phyloP scores from a whole-genome alignment of 2,888 invertebrate species.

The Aleiodes leptofemur region DNA sequence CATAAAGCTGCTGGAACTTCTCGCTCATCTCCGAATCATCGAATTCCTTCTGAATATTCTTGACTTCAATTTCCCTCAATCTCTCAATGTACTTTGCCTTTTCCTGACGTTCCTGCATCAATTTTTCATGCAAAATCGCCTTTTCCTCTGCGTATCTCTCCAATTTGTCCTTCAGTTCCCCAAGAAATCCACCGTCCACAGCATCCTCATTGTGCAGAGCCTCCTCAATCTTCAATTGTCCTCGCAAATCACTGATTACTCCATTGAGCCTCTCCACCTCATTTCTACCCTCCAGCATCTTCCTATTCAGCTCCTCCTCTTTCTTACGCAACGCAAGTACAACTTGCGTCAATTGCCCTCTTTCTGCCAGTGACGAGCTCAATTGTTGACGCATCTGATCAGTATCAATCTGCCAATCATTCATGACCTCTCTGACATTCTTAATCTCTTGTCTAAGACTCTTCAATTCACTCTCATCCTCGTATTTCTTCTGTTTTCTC shows the following conservation, averaged over 20 bases:
- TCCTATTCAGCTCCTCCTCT: slow-evolving; percentile 80
- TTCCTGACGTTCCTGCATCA: slow-evolving; percentile 63
- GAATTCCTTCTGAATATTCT: slow-evolving; percentile 47
- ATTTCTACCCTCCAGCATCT: slow-evolving; percentile 66
- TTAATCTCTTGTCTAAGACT: slow-evolving; percentile 63
- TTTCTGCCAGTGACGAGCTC: slow-evolving; percentile 59
- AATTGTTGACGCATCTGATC: slow-evolving; percentile 63
- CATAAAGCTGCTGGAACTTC: slow-evolving; percentile 79
- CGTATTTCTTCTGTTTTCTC: slow-evolving; percentile 61
- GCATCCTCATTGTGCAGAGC: background rate
- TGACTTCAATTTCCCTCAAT: slow-evolving; percentile 59
- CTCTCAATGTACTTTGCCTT: slow-evolving; percentile 61
- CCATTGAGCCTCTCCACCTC: slow-evolving; percentile 72
- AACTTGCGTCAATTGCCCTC: slow-evolving; percentile 64
- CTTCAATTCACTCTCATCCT: slow-evolving; percentile 63
- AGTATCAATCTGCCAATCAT: slow-evolving; percentile 66
- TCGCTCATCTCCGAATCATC: slow-evolving; percentile 39
- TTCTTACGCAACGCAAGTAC: slow-evolving; percentile 81
- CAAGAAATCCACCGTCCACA: slow-evolving; percentile 57
- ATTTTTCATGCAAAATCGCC: slow-evolving; percentile 63
- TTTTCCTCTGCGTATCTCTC: slow-evolving; percentile 62
- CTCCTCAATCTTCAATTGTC: slow-evolving; percentile 54
- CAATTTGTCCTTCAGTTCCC: slow-evolving; percentile 56
- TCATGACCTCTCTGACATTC: slow-evolving; percentile 64
- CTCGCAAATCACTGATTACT: slow-evolving; percentile 61